These are phyloP conservation scores for Cyaniris semiargus DNA, from an alignment of 2,888 invertebrate genomes.

Conservation along the genomic window DNA sequence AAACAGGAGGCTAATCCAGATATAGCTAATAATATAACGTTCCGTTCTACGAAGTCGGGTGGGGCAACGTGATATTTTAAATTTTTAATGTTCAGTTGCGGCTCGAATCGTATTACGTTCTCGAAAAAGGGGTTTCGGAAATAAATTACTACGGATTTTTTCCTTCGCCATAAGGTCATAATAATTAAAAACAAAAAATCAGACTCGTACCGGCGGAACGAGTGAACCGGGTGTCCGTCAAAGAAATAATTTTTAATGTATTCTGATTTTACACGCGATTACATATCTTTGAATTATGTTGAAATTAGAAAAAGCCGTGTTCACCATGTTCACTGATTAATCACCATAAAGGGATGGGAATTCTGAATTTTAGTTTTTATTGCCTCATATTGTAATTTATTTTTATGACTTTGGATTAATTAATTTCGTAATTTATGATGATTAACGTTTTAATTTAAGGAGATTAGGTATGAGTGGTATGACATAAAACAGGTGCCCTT, in stretches of 20 bases:
- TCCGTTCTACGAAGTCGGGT: constrained; percentile 59
- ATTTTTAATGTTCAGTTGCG: constrained; percentile 51
- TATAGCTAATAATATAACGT: constrained; percentile 48
- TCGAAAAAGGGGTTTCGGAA: constrained; percentile 13
- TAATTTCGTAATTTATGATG: constrained; percentile 17
- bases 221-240: constrained; percentile 34
- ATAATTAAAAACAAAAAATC: constrained; percentile 37
- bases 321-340: constrained; percentile 13
- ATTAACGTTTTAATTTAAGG: constrained; percentile 17
- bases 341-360: constrained; percentile 22
- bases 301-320: constrained; percentile 28
- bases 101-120: constrained; percentile 46
- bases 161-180: constrained; percentile 38
- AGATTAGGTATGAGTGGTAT: constrained; percentile 2
- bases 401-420: constrained; percentile 12
- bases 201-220: constrained; percentile 37
- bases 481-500: constrained; percentile 17
- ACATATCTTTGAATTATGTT: constrained; percentile 23
- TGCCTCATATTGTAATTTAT: constrained; percentile 18
- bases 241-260: constrained; percentile 27
- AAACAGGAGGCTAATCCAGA: constrained; percentile 37
- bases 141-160: constrained; percentile 30
- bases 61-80: constrained; percentile 62
- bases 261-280: constrained; percentile 29
- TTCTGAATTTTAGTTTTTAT: constrained; percentile 22